Evolutionary conservation across 1,140 invertebrate genomes (phyloP).

Genomic region (Glomeris maerens): DNA sequence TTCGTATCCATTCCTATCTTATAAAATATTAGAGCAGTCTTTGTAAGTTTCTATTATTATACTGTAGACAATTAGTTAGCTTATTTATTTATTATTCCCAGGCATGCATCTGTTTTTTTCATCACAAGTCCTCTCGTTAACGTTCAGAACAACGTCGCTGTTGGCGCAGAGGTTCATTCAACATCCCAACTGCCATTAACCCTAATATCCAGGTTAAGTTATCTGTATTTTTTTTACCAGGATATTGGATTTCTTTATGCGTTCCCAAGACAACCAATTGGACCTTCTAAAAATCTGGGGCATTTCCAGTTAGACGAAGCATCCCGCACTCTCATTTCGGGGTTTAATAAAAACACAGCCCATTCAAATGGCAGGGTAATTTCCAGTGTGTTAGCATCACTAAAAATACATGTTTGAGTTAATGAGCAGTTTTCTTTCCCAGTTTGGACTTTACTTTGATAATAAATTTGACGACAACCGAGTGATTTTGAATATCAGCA

Average conservation of each 20-base stretch:
- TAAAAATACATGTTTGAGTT: background rate
- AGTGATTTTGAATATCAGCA: background rate
- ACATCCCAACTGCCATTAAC: background rate
- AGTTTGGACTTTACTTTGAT: slow-evolving; percentile 10
- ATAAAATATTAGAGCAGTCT: too few species aligned
- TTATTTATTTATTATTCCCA: slow-evolving; percentile 8
- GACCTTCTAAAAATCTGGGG: slow-evolving; percentile 13
- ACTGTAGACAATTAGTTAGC: too few species aligned
- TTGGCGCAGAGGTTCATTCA: slow-evolving; percentile 9
- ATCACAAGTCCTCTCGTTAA: slow-evolving; percentile 9
- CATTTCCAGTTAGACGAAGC: slow-evolving; percentile 16
- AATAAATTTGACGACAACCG: slow-evolving; percentile 1
- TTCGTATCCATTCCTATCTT: too few species aligned
- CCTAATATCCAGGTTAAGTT: background rate
- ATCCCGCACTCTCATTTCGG: slow-evolving; percentile 13
- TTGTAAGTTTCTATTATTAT: too few species aligned
- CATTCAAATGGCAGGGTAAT: slow-evolving; percentile 19
- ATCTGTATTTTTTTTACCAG: slow-evolving; percentile 12
- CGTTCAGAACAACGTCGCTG: slow-evolving; percentile 14
- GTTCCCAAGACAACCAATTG: slow-evolving; percentile 18
- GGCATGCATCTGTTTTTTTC: slow-evolving; percentile 10
- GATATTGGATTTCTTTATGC: slow-evolving; percentile 17
- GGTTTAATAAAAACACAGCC: slow-evolving; percentile 21
- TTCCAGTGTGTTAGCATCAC: background rate
- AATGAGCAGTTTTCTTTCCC: background rate